A percentile compares a stretch with the other conserved stretches of the same genome.
phyloP scores from a whole-genome alignment of 2,797 vertebrate genomes.

The Catamblyrhynchus diadema region DNA sequence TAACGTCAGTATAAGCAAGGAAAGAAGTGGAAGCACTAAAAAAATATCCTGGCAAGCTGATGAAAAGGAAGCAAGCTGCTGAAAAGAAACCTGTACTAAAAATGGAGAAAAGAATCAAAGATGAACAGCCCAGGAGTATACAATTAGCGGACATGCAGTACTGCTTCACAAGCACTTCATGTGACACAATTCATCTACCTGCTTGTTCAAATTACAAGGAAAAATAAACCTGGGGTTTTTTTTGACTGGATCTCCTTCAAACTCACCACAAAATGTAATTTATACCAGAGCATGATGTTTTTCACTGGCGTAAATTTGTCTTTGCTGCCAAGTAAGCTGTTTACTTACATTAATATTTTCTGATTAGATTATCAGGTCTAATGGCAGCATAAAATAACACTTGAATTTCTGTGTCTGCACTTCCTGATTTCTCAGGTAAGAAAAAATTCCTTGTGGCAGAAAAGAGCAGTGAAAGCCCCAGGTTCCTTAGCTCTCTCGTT shows the following conservation, averaged over 20 bases:
- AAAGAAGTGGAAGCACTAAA: background rate
- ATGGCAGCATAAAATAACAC: background rate
- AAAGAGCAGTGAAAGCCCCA: background rate
- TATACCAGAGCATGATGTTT: background rate
- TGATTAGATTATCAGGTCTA: background rate
- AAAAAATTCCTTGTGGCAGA: background rate
- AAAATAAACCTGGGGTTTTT: accelerated
- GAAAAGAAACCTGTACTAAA: background rate
- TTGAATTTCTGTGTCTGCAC: accelerated
- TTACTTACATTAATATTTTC: background rate
- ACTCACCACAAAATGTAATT: background rate
- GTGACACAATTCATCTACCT: background rate
- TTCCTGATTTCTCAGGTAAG: background rate
- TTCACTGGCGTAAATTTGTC: background rate
- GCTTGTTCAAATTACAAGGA: background rate
- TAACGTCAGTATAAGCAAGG: background rate
- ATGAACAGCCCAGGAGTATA: background rate
- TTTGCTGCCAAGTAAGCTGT: background rate
- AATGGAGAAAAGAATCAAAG: background rate
- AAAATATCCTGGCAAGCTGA: background rate
- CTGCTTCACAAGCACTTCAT: background rate
- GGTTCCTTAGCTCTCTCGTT: accelerated
- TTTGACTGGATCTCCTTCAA: background rate
- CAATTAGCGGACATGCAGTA: background rate
- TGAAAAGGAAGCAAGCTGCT: background rate